Evolutionary conservation across 2,888 invertebrate species (phyloP).

Genomic region (Diarsia rubi): DNA sequence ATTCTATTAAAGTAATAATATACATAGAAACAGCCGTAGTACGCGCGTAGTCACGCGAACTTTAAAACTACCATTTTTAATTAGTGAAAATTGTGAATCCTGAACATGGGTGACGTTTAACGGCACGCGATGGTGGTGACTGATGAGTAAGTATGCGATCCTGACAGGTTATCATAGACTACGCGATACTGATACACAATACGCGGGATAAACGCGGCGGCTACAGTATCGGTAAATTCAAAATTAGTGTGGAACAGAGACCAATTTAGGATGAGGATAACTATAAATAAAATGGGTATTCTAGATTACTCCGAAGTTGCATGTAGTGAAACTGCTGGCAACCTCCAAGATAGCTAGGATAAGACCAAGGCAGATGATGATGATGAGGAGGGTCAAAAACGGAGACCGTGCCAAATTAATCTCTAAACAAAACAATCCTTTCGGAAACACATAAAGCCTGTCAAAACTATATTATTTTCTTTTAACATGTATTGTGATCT

Average conservation of each 20-base stretch:
- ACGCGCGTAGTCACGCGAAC: slow-evolving; percentile 61
- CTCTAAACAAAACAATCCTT: background rate
- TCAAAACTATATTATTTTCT: background rate
- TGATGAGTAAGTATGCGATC: slow-evolving; percentile 67
- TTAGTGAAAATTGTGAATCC: slow-evolving; percentile 70
- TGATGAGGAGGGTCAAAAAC: background rate
- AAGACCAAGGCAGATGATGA: background rate
- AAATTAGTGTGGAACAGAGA: background rate
- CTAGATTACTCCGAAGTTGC: background rate
- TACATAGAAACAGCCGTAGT: slow-evolving; percentile 30
- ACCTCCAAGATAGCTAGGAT: background rate
- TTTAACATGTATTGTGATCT: background rate
- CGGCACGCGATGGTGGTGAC: slow-evolving; percentile 67
- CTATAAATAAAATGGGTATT: background rate
- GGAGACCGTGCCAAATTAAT: background rate
- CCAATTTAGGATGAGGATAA: background rate
- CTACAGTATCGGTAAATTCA: background rate
- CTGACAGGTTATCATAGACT: slow-evolving; percentile 69
- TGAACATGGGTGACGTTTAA: slow-evolving; percentile 66
- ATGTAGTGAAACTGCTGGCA: background rate
- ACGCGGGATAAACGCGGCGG: background rate
- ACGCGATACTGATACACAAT: slow-evolving; percentile 19
- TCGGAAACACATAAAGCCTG: background rate
- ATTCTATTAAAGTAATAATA: slow-evolving; percentile 59
- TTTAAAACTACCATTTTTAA: slow-evolving; percentile 69